Percentiles rank a stretch among this genome's conserved stretches.
phyloP scores from a whole-genome alignment of 2,797 vertebrate genomes.

The Platyrinchus mystaceus region DNA sequence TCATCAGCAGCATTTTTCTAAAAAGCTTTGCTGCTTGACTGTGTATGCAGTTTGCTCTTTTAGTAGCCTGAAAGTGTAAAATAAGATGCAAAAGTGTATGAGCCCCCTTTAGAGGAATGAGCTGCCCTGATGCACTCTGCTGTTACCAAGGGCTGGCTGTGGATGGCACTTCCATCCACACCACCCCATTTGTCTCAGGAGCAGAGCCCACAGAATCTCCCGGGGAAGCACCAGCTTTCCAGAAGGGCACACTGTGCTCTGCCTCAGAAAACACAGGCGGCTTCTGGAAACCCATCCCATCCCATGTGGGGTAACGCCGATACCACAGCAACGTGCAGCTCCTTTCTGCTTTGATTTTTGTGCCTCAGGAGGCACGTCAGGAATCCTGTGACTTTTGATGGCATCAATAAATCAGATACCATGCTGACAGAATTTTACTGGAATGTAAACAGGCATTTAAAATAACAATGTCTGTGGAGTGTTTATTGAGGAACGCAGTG shows the following conservation, averaged over 20 bases:
- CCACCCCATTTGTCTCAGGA: accelerated
- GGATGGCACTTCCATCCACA: neutral
- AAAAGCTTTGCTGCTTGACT: neutral
- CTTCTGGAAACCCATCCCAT: neutral
- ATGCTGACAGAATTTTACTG: slow-evolving; percentile 29
- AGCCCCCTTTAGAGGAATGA: neutral
- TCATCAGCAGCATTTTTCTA: neutral
- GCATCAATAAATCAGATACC: slow-evolving; percentile 65
- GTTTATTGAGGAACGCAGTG: neutral
- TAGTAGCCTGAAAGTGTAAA: neutral
- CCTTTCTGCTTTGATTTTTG: neutral
- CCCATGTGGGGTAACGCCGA: neutral
- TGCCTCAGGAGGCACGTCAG: slow-evolving; percentile 45
- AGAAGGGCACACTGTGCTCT: neutral
- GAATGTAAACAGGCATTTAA: slow-evolving; percentile 64
- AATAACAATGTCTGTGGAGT: neutral
- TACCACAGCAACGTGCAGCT: neutral
- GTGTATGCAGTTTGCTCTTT: neutral
- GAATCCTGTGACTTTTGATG: slow-evolving; percentile 64
- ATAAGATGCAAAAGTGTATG: neutral
- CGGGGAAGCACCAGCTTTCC: neutral
- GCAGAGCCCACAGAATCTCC: neutral
- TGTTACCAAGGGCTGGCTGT: accelerated
- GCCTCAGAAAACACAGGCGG: neutral
- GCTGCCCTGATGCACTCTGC: neutral